These are phyloP conservation scores for Antidorcas marsupialis DNA, from an alignment of 2,113 vertebrate genomes.

Conservation along the genomic window DNA sequence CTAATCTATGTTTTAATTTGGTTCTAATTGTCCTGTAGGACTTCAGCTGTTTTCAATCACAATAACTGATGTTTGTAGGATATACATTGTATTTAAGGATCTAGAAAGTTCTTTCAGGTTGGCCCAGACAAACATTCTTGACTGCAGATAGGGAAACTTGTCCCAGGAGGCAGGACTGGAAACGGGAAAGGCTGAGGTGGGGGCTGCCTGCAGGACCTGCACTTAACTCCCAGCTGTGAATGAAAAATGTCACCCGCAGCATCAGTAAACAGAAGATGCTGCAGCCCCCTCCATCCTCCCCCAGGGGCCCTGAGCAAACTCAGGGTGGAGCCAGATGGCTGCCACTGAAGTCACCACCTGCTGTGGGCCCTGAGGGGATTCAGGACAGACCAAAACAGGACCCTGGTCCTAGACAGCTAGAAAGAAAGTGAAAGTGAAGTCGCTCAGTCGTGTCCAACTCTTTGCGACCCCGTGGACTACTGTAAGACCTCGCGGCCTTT, in stretches of 20 bases:
- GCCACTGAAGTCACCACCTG: not conserved
- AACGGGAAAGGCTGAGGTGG: not conserved
- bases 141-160: not conserved
- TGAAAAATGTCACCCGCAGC: not conserved
- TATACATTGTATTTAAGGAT: not conserved
- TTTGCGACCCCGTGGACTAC: accelerated
- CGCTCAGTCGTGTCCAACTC: too few relatives aligned
- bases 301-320: not conserved
- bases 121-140: not conserved
- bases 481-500: too few relatives aligned
- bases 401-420: not conserved
- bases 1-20: not conserved
- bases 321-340: not conserved
- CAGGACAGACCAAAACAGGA: not conserved
- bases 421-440: too few relatives aligned
- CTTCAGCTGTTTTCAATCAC: not conserved
- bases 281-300: not conserved
- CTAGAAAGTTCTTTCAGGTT: not conserved
- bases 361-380: not conserved
- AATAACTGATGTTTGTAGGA: not conserved
- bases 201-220: not conserved
- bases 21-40: not conserved
- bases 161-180: not conserved
- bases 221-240: not conserved
- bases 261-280: not conserved